Evolutionary conservation across 1,140 invertebrate species (phyloP), one percentile per base, ranked within the genome.

Genomic region (Drosophila obscura): DNA sequence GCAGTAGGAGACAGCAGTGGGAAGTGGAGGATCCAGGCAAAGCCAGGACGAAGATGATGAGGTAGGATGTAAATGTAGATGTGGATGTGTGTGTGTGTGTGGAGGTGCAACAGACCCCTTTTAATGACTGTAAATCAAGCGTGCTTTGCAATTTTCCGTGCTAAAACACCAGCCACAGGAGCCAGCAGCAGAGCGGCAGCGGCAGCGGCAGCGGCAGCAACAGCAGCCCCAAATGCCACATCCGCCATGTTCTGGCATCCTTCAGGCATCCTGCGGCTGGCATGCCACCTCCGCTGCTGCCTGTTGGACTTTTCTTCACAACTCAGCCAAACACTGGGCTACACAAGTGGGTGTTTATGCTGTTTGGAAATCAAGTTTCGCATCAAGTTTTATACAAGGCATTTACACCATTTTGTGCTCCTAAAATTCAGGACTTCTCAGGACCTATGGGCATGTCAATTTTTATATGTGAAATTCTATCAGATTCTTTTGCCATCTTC

Each of bases 61-160:
- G 35, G 45, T 39, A 44, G 1, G 45, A 15, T 43, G 59, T 19
- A n/a, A 26, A 13, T 9, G 58, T 11, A 5, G 50, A 19, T 16
- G 56, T 15, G 15, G 5, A 41, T 8, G 22, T 4, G 2, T 43
- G 26, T 9, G 41, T 2, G 9, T 4, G 50, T 39, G 58, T 22
- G 35, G 31, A 13, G 22, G 13, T 4, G 15, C 5, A 63, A 16
- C 15, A 15, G 50, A 22, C 45, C 67, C 68, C 63, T 73, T 85
- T 85, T 85, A 87, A 87, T 82, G 82, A 87, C 83, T 81, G 78
- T 82, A 85, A 85, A 85, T 85, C 82, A 85, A 85, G 82, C 83
- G 82, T 82, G 65, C 83, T 85, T 87, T 87, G 82, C 82, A 85
- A 87, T 85, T 85, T 85, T 87, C 46, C 74, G 52, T 58, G 51